Evolutionary conservation across 1,140 invertebrate genomes (phyloP).

Genomic region (Chironomus tepperi): DNA sequence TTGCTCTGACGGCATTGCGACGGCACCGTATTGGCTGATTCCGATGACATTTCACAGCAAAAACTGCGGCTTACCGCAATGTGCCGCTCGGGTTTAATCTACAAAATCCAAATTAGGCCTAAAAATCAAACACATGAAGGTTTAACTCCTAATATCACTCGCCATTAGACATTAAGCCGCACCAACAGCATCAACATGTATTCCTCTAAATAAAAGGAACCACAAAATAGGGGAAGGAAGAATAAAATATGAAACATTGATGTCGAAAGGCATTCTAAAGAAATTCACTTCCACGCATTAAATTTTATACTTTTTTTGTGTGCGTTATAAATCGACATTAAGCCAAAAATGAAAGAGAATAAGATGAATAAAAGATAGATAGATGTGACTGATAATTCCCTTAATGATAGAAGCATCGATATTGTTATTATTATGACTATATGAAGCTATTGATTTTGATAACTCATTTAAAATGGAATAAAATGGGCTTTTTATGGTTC

Average conservation of each 20-base stretch:
- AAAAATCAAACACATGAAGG: too few species aligned
- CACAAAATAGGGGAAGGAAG: neutral
- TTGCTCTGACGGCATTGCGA: too few species aligned
- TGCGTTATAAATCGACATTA: neutral
- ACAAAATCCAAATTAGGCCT: too few species aligned
- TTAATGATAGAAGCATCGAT: neutral
- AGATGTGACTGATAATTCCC: neutral
- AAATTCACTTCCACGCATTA: neutral
- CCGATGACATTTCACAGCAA: too few species aligned
- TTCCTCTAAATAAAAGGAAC: neutral
- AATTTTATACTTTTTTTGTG: neutral
- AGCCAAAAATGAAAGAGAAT: neutral
- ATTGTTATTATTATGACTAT: neutral
- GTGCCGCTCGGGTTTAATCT: too few species aligned
- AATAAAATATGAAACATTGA: neutral
- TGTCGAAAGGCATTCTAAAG: neutral
- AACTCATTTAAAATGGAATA: conserved; percentile 4
- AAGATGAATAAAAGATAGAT: neutral
- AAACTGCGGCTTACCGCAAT: too few species aligned
- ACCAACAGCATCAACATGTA: too few species aligned
- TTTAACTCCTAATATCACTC: too few species aligned
- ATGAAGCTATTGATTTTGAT: neutral
- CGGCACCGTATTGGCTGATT: too few species aligned
- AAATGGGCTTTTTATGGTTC: too few species aligned
- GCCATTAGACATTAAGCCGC: too few species aligned